A percentile compares a stretch with the other conserved stretches of the same genome.
Conservation (phyloP, 2,797 vertebrate species). For the Ispidina lecontei region DNA sequence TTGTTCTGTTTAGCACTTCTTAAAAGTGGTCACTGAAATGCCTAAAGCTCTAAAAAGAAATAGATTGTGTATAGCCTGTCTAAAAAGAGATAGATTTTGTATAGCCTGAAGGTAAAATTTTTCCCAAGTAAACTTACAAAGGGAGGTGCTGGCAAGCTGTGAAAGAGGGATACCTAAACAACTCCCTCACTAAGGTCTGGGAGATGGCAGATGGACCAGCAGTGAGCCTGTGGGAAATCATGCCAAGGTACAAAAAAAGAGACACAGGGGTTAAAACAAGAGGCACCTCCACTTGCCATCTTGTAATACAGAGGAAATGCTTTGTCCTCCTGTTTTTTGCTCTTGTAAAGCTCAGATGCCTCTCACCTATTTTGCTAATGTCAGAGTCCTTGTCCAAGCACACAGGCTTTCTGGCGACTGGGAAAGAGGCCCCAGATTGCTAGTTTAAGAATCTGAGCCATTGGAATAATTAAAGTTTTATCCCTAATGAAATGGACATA, state of each 20-base stretch:
- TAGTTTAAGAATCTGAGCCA: background rate
- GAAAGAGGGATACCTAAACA: background rate
- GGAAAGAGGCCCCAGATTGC: background rate
- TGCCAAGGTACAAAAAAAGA: background rate
- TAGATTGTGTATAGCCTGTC: background rate
- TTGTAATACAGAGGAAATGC: background rate
- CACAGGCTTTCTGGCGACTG: background rate
- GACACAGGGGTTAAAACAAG: background rate
- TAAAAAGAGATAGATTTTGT: background rate
- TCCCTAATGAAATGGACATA: background rate
- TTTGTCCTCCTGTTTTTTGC: background rate
- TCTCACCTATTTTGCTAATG: background rate
- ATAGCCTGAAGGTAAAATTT: background rate
- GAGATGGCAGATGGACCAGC: background rate
- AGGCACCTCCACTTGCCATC: fast-evolving
- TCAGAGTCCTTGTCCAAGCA: background rate
- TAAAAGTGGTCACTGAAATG: background rate
- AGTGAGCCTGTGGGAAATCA: background rate
- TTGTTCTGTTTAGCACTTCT: background rate
- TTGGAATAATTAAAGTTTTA: background rate
- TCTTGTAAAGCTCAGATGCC: background rate
- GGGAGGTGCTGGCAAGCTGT: background rate
- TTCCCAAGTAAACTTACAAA: background rate
- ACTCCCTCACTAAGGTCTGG: background rate
- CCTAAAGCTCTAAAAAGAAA: background rate